Conservation (phyloP, 1,140 invertebrate genomes). For the Apis cerana region DNA sequence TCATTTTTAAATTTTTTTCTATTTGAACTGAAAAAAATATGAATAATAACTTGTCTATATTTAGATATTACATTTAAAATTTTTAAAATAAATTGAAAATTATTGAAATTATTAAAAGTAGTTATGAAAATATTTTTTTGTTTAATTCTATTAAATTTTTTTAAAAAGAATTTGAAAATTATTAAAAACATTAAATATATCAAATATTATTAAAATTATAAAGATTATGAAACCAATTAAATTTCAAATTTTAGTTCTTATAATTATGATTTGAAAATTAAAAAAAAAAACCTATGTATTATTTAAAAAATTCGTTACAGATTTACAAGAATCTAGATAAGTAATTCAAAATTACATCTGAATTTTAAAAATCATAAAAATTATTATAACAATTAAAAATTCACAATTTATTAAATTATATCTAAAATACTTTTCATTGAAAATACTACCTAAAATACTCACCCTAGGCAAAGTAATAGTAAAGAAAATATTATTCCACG, state of each 20-base stretch:
- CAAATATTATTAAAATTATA: too few relatives aligned
- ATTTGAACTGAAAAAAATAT: neutral
- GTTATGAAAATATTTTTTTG: too few relatives aligned
- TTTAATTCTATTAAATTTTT: neutral
- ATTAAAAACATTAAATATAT: neutral
- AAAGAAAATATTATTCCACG: slow-evolving; percentile 23
- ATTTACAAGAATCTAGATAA: too few relatives aligned
- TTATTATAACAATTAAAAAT: neutral
- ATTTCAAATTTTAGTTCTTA: too few relatives aligned
- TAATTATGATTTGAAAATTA: too few relatives aligned
- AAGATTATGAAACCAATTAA: too few relatives aligned
- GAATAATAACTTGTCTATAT: neutral
- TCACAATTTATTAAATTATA: neutral
- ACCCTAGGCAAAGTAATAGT: too few relatives aligned
- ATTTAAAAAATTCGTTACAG: too few relatives aligned
- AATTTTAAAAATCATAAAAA: neutral
- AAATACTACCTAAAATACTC: neutral
- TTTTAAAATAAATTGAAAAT: neutral
- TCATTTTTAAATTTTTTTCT: neutral
- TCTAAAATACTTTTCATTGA: neutral
- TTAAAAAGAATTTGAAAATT: neutral
- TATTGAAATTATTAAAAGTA: neutral
- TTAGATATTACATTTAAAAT: neutral
- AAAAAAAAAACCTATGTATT: too few relatives aligned
- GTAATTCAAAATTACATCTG: too few relatives aligned